Percentiles rank a stretch among this genome's conserved stretches.
These are phyloP conservation scores for Haemorhous mexicanus DNA, from an alignment of 2,113 vertebrate species.

Conservation along the genomic window DNA sequence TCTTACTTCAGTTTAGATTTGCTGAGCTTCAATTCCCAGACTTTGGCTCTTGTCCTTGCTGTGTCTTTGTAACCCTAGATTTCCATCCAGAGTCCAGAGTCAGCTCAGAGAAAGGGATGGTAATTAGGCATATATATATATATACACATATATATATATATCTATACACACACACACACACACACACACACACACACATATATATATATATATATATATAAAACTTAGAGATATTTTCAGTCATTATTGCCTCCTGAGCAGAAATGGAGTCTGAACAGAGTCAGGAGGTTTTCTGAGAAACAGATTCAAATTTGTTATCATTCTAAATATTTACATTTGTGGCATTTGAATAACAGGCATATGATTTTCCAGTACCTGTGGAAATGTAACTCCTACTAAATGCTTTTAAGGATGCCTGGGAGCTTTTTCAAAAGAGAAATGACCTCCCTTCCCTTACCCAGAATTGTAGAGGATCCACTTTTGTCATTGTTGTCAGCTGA, in stretches of 20 bases:
- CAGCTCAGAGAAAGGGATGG: background rate
- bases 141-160: too few relatives aligned
- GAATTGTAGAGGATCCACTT: background rate
- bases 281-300: background rate
- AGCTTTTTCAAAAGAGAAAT: background rate
- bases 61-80: background rate
- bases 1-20: background rate
- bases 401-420: background rate
- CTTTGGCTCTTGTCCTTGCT: background rate
- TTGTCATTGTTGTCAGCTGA: background rate
- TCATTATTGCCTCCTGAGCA: background rate
- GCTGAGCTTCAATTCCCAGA: background rate
- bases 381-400: background rate
- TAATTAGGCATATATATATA: background rate
- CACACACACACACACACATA: background rate
- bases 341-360: background rate
- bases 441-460: background rate
- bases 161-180: too few relatives aligned
- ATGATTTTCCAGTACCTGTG: background rate
- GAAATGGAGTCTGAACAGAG: background rate
- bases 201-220: background rate
- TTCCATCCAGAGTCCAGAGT: background rate
- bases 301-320: background rate
- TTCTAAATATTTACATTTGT: constrained; percentile 1
- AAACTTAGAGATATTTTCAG: background rate